phyloP scores from a whole-genome alignment of 2,888 invertebrate genomes.

The Phania funesta region DNA sequence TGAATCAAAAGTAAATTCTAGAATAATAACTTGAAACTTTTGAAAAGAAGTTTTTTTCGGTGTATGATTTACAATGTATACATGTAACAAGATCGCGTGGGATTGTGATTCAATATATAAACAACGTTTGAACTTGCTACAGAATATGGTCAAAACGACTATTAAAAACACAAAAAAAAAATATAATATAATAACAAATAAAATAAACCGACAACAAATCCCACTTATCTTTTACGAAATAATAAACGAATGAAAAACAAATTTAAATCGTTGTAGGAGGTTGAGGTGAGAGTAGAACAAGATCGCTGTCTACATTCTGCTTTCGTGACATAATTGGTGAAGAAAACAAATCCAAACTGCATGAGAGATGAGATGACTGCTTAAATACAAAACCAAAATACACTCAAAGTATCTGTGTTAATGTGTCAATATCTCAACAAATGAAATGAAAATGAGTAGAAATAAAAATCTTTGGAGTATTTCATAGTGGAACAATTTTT shows the following conservation, averaged over 20 bases:
- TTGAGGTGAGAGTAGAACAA: slow-evolving; percentile 35
- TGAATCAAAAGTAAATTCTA: too few relatives aligned
- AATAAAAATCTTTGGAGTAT: slow-evolving; percentile 20
- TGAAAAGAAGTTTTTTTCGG: too few relatives aligned
- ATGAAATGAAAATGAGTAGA: slow-evolving; percentile 23
- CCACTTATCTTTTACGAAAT: slow-evolving; percentile 38
- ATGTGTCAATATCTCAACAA: slow-evolving; percentile 8
- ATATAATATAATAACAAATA: slow-evolving; percentile 1
- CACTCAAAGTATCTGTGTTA: background rate
- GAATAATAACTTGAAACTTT: too few relatives aligned
- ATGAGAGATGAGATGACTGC: slow-evolving; percentile 16
- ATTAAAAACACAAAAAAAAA: slow-evolving; percentile 2
- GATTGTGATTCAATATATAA: slow-evolving; percentile 20
- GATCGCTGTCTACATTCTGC: slow-evolving; percentile 26
- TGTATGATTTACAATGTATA: too few relatives aligned
- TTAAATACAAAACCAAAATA: background rate
- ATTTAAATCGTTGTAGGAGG: slow-evolving; percentile 46
- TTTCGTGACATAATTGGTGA: background rate
- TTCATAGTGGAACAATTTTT: background rate
- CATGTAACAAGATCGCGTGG: slow-evolving; percentile 46
- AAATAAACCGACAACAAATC: slow-evolving; percentile 18
- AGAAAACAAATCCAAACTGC: slow-evolving; percentile 10
- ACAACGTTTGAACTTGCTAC: slow-evolving; percentile 50
- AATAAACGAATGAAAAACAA: slow-evolving; percentile 13
- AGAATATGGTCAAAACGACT: slow-evolving; percentile 56